phyloP scores from a whole-genome alignment of 2,113 vertebrate species.

The Clupea harengus region DNA sequence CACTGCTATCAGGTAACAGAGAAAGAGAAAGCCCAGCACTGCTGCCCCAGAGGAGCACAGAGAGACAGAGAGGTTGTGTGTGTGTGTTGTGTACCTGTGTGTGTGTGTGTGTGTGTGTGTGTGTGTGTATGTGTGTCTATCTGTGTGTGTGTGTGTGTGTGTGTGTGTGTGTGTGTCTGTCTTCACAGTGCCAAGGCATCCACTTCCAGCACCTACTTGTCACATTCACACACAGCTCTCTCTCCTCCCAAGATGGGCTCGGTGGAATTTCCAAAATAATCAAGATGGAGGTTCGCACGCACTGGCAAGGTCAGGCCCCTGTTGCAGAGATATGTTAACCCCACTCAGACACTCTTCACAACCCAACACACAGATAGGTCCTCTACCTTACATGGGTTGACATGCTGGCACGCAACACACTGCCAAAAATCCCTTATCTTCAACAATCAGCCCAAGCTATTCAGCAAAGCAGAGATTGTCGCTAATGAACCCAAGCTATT shows the following conservation, averaged over 20 bases:
- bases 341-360: slow-evolving; percentile 8
- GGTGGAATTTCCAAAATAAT: slow-evolving; percentile 78
- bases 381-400: slow-evolving; percentile 4
- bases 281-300: slow-evolving; percentile 50
- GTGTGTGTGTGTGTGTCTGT: slow-evolving; percentile 40
- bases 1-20: slow-evolving; percentile 91
- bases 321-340: neutral
- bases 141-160: slow-evolving; percentile 29
- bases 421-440: neutral
- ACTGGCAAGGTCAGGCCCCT: slow-evolving; percentile 4
- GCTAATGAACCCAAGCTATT: slow-evolving; percentile 13
- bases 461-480: slow-evolving; percentile 11
- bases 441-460: slow-evolving; percentile 1
- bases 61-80: slow-evolving; percentile 39
- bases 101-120: neutral
- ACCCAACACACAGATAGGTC: neutral
- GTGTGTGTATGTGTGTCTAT: neutral
- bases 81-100: neutral
- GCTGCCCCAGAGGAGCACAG: slow-evolving; percentile 20
- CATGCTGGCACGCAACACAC: neutral
- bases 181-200: slow-evolving; percentile 51
- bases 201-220: slow-evolving; percentile 61
- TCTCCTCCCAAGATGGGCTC: slow-evolving; percentile 57
- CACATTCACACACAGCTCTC: slow-evolving; percentile 67
- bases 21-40: slow-evolving; percentile 39